Conservation (phyloP, 2,888 invertebrate genomes). For the Cephus pygmeus region DNA sequence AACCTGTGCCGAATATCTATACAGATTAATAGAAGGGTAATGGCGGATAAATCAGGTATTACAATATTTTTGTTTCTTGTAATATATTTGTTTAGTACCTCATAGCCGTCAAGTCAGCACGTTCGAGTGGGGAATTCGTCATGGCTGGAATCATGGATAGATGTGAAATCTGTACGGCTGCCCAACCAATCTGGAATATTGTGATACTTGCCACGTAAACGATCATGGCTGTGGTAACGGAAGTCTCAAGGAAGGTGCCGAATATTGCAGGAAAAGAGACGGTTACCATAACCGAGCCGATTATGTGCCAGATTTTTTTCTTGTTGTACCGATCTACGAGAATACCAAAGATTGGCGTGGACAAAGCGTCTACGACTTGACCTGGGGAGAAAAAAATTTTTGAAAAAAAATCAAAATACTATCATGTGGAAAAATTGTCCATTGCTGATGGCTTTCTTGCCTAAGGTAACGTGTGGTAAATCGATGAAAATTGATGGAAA, state of each 20-base stretch:
- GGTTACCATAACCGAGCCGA: slow-evolving; percentile 69
- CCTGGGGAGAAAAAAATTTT: slow-evolving; percentile 35
- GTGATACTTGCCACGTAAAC: slow-evolving; percentile 70
- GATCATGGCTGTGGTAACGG: slow-evolving; percentile 30
- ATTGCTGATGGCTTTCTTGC: no score
- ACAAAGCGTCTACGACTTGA: slow-evolving; percentile 60
- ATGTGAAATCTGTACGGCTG: slow-evolving; percentile 92
- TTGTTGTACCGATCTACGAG: slow-evolving; percentile 83
- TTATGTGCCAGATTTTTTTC: slow-evolving; percentile 86
- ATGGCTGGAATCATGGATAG: slow-evolving; percentile 89
- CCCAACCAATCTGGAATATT: slow-evolving; percentile 94
- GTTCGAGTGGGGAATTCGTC: slow-evolving; percentile 75
- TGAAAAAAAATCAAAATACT: no score
- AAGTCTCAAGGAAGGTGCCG: slow-evolving; percentile 48
- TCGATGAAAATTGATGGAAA: no score
- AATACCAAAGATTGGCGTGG: slow-evolving; percentile 82
- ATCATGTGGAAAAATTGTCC: no score
- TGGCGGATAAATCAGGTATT: no score
- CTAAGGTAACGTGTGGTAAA: no score
- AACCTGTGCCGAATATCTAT: slow-evolving; percentile 90
- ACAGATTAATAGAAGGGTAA: slow-evolving; percentile 42
- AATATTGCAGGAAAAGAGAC: slow-evolving; percentile 60
- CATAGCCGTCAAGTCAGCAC: slow-evolving; percentile 84
- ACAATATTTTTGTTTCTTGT: no score
- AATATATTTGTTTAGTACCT: slow-evolving; percentile 68